These are phyloP conservation scores for Leuciscus waleckii DNA, from an alignment of 2,797 vertebrate genomes.

Conservation along the genomic window DNA sequence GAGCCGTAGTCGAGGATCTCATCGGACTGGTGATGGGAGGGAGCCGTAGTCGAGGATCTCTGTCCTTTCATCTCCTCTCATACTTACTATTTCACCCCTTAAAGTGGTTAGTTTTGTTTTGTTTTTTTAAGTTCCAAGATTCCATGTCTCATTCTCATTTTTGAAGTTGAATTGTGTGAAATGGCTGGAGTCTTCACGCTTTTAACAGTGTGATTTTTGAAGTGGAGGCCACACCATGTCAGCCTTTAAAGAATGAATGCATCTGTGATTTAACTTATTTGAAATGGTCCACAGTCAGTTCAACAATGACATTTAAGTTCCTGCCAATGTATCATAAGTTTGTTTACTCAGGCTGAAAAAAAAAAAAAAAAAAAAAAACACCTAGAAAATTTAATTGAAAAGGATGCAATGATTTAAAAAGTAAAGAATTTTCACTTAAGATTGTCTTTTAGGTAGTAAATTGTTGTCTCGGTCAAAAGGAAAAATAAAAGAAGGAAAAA, in stretches of 20 bases:
- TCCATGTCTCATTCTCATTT: constrained; percentile 81
- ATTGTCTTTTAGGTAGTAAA: constrained; percentile 89
- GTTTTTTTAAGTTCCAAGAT: constrained; percentile 74
- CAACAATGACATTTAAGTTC: constrained; percentile 64
- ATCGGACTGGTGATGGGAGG: constrained; percentile 45
- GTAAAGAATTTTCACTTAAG: constrained; percentile 84
- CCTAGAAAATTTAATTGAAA: constrained; percentile 89
- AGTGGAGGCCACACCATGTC: constrained; percentile 46
- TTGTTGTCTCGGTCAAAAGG: constrained; percentile 87
- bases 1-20: constrained; percentile 80
- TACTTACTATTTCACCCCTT: constrained; percentile 95
- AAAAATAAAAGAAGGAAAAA: constrained; percentile 67
- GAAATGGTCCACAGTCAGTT: constrained; percentile 52
- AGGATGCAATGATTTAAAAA: constrained; percentile 68
- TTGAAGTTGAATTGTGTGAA: constrained; percentile 67
- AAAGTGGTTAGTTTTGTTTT: constrained; percentile 75
- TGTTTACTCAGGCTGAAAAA: constrained; percentile 88
- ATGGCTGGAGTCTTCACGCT: constrained; percentile 30
- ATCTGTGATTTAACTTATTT: constrained; percentile 52
- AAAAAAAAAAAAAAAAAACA: background rate
- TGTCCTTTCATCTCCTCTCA: constrained; percentile 94
- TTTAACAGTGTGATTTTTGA: constrained; percentile 27
- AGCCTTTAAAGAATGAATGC: constrained; percentile 45
- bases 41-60: constrained; percentile 80
- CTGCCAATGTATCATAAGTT: constrained; percentile 90